Evolutionary conservation across 2,888 invertebrate genomes (phyloP).

Genomic region (Drosophila ustulata): DNA sequence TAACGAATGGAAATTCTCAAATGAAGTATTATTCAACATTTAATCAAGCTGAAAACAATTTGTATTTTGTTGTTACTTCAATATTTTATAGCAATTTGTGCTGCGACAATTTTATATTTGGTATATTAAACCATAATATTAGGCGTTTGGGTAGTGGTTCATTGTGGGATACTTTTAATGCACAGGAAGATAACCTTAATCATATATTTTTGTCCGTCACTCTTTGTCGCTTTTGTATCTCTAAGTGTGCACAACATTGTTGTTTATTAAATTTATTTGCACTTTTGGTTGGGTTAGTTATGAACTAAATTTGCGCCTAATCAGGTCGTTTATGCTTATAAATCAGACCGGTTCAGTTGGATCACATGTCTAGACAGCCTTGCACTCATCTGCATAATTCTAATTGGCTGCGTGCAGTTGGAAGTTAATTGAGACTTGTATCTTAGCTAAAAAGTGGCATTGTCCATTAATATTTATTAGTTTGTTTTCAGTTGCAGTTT

Average conservation of each 20-base stretch:
- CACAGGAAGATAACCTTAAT: no score
- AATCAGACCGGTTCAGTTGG: conserved; percentile 51
- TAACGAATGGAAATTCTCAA: no score
- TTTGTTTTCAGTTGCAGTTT: conserved; percentile 27
- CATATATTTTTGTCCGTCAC: no score
- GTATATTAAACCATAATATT: no score
- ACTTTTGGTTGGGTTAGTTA: conserved; percentile 8
- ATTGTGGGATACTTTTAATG: no score
- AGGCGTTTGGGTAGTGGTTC: no score
- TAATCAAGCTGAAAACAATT: no score
- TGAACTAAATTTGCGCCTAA: conserved; percentile 29
- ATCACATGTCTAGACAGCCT: conserved; percentile 75
- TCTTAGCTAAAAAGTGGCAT: conserved; percentile 44
- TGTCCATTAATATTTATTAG: conserved; percentile 74
- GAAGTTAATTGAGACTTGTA: conserved; percentile 35
- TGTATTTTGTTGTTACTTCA: no score
- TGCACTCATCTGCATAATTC: conserved; percentile 63
- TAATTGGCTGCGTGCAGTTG: conserved; percentile 59
- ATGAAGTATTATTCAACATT: no score
- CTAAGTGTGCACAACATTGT: neutral
- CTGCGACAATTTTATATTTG: no score
- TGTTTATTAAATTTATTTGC: conserved; percentile 7
- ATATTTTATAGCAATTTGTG: no score
- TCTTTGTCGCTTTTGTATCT: neutral
- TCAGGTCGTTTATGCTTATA: conserved; percentile 31